phyloP scores from a whole-genome alignment of 2,797 vertebrate species.

The Ataeniobius toweri region DNA sequence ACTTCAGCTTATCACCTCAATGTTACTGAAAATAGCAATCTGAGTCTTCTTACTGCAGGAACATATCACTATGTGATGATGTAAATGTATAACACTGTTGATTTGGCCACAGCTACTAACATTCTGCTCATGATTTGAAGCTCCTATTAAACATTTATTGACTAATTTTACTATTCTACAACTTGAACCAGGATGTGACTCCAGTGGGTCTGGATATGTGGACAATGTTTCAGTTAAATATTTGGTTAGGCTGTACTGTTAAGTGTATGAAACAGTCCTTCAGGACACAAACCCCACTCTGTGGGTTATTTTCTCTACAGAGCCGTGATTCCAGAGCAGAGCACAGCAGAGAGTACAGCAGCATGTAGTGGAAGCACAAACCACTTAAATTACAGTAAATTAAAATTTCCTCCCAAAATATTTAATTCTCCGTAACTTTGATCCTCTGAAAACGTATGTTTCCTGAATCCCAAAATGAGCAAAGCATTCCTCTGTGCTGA shows the following conservation, averaged over 20 bases:
- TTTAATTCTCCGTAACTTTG: neutral
- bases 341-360: neutral
- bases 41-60: too few relatives aligned
- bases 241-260: neutral
- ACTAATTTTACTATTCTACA: too few relatives aligned
- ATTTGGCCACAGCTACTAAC: neutral
- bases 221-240: neutral
- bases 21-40: too few relatives aligned
- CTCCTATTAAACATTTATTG: neutral
- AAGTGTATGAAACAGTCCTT: too few relatives aligned
- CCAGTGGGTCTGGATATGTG: neutral
- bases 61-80: neutral
- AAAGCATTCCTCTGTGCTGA: neutral
- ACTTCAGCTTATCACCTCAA: too few relatives aligned
- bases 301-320: neutral
- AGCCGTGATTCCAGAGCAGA: conserved; percentile 2
- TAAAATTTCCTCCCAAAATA: neutral
- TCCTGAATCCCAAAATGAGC: neutral
- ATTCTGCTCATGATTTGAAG: neutral
- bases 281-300: neutral
- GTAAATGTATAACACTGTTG: neutral
- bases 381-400: neutral
- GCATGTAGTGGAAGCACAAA: neutral
- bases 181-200: neutral
- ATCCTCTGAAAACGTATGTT: neutral